Percentiles rank a stretch among this genome's conserved stretches.
Conservation (phyloP, 2,113 vertebrate species). For the Mungos mungo region DNA sequence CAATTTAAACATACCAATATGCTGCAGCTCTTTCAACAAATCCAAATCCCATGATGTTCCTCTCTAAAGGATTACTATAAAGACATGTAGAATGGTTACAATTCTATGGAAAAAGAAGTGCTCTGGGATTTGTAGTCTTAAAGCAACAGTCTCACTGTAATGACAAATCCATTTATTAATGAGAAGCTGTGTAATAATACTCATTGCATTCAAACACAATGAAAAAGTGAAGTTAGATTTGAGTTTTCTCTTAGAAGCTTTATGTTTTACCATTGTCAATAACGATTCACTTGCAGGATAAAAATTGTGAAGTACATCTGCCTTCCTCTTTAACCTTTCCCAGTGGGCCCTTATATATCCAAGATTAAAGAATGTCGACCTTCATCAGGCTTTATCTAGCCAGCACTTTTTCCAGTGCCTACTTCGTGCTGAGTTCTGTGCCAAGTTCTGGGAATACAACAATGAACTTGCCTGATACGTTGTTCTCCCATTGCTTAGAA, state of each 20-base stretch:
- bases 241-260: not conserved
- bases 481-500: not conserved
- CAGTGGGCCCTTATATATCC: not conserved
- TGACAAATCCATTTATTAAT: not conserved
- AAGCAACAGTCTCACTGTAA: not conserved
- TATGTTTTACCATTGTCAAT: not conserved
- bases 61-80: not conserved
- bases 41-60: not conserved
- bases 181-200: not conserved
- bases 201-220: not conserved
- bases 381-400: not conserved
- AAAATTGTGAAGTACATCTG: not conserved
- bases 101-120: not conserved
- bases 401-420: conserved; percentile 4
- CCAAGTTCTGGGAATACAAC: not conserved
- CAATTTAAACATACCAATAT: not conserved
- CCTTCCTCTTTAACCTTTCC: not conserved
- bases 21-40: not conserved
- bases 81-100: not conserved
- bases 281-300: not conserved
- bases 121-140: not conserved
- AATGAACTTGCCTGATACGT: not conserved
- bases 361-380: conserved; percentile 11
- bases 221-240: not conserved
- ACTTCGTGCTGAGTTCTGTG: not conserved